Conservation (phyloP, 2,797 vertebrate genomes). For the Leuciscus waleckii region DNA sequence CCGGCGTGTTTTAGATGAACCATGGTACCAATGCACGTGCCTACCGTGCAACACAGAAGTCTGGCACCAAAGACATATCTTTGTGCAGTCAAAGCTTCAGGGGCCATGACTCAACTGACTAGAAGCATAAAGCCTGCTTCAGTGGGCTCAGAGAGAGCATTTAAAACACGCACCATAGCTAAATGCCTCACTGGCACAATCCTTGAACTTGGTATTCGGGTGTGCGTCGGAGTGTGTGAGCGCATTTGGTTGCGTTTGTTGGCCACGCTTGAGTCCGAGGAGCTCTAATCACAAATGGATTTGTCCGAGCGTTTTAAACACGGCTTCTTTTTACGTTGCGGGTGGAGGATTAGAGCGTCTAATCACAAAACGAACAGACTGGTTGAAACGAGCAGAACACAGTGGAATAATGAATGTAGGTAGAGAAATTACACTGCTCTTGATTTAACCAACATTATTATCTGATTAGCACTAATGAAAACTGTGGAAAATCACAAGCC, state of each 20-base stretch:
- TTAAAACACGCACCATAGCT: constrained; percentile 40
- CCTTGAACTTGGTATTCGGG: constrained; percentile 47
- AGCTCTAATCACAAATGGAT: constrained; percentile 53
- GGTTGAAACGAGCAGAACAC: constrained; percentile 42
- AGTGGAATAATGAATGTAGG: constrained; percentile 54
- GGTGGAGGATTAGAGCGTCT: constrained; percentile 52
- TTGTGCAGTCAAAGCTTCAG: constrained; percentile 17
- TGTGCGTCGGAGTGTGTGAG: constrained; percentile 28
- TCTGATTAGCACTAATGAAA: constrained; percentile 22
- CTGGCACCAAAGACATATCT: neutral
- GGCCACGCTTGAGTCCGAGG: constrained; percentile 30
- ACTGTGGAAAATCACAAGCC: neutral
- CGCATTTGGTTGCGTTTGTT: constrained; percentile 1
- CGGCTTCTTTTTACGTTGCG: constrained; percentile 47
- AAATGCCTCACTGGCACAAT: constrained; percentile 36
- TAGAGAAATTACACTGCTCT: constrained; percentile 23
- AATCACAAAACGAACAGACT: constrained; percentile 53
- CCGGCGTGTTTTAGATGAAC: neutral
- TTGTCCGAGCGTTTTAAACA: constrained; percentile 47
- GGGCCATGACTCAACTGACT: constrained; percentile 28
- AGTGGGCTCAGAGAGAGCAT: constrained; percentile 21
- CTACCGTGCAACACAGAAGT: neutral
- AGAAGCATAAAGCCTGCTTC: constrained; percentile 38
- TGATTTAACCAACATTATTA: constrained; percentile 48
- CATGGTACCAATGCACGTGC: neutral